Evolutionary conservation across 2,797 vertebrate species (phyloP), one percentile per base, ranked within the genome.

Genomic region (Takifugu ocellatus): DNA sequence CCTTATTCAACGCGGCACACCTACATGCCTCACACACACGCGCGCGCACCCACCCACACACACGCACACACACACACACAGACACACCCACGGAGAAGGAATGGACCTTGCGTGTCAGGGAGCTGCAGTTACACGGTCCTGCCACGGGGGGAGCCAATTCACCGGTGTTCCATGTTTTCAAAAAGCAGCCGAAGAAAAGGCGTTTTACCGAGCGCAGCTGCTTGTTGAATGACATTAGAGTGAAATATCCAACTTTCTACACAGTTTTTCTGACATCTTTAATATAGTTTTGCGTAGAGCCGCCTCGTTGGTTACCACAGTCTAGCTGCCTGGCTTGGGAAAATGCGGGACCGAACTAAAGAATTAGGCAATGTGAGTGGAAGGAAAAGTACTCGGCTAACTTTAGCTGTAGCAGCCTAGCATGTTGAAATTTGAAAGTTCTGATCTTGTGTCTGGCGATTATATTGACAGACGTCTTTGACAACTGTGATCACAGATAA

Each of bases 301-400:
- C 0, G 33, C 54, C 4, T 39, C 5, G 6, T 46, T 33, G 31
- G 42, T 21, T 39, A n/a, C 29, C 5, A 1, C 27, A 7, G 61
- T 21, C 21, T n/a, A 44, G 5, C 29, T 25, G 33, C 58, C 31
- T 42, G 12, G 2, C 6, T 36, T 36, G 47, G 66, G 58, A 77
- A 60, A 53, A 92, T 92, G 91, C 83, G 91, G 75, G 91, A 92
- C 77, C 87, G 91, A 49, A 92, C 91, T 0, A 90, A 90, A 75
- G 90, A 92, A 47, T 60, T 92, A 12, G 89, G 89, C 74, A 90
- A 89, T 26, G 91, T 92, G 80, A 91, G 91, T 90, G 56, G 70
- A 14, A 46, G 0, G 21, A 45, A 49, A 50, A 48, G 66, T 65
- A 9, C 66, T 48, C 17, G 15, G 68, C 70, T 77, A 81, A 25